These are phyloP conservation scores for Heteromurus nitidus DNA, from an alignment of 2,888 invertebrate species.

Conservation along the genomic window DNA sequence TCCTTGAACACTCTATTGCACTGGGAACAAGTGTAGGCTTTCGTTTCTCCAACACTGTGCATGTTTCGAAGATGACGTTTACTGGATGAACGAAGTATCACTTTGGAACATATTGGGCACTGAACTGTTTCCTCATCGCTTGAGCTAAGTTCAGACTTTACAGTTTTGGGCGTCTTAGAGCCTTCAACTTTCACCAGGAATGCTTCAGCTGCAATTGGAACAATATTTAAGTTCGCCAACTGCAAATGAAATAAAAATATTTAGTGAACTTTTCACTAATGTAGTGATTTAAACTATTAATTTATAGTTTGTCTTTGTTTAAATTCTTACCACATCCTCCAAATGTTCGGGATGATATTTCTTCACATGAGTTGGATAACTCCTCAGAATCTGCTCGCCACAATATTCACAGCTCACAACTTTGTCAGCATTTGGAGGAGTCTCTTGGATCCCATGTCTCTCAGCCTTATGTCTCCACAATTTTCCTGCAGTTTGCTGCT, in stretches of 20 bases:
- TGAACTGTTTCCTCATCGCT: background rate
- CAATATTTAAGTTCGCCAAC: too few relatives aligned
- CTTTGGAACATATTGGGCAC: background rate
- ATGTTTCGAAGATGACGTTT: background rate
- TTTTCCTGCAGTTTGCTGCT: background rate
- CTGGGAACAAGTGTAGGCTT: background rate
- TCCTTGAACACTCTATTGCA: background rate
- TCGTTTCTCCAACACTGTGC: background rate
- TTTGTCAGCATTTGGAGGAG: background rate
- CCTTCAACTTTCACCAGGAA: background rate
- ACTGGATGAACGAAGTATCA: background rate
- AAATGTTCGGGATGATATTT: background rate
- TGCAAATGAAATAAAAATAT: too few relatives aligned
- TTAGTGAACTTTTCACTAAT: too few relatives aligned
- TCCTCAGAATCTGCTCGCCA: background rate
- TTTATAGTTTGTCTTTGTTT: too few relatives aligned
- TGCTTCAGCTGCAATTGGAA: too few relatives aligned
- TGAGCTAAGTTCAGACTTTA: background rate
- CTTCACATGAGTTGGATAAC: background rate
- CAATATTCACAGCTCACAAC: background rate
- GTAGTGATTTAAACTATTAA: too few relatives aligned
- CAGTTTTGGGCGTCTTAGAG: background rate
- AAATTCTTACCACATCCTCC: background rate
- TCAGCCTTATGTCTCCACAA: constrained; percentile 6
- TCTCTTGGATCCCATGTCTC: background rate